Evolutionary conservation across 37 sponge, comb jelly and placozoan species (phyloP), one percentile per base, ranked within the genome.

Genomic region (Mnemiopsis leidyi): DNA sequence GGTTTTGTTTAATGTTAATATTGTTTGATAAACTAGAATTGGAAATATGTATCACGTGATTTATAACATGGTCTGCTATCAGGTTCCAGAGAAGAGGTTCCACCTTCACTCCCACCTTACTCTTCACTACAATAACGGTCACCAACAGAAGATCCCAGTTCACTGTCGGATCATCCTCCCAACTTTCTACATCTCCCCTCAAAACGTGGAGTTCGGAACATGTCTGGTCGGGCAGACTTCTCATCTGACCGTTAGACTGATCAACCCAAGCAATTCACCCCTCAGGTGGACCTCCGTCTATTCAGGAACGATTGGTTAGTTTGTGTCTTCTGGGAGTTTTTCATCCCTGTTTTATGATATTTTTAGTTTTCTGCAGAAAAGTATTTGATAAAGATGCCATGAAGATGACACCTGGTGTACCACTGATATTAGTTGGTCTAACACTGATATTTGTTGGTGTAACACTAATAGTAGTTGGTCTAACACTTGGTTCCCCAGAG

Each of bases 191-290:
- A 23, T 92, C 31, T 69, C 93, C 34, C 48, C 38, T 2, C 38
- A 69, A 32, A 73, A 5, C 1, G 39, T 92, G 38, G 69, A 69
- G n/a, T 92, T 92, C 28, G 93, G 93, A 5, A 92, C 39, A n/a
- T 92, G 93, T 71, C 40, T 92, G 0, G 93, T 92, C 1, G 93
- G 93, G n/a, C 93, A 92, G 76, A 92, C 90, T 3, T 85, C 90
- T 28, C 90, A 85, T 23, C 90, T 38, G 13, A 38, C 90, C n/a
- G 36, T 85, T 26, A 85, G 90, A 26, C 24, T 85, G 40, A 40
- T 85, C n/a, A 85, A 85, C 24, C 90, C 90, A 3, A 85, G 36
- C n/a, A 40, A 38, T 37, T 85, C 90, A 24, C 90, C 90, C 1
- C 24, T 85, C 48, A 18, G 29, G 90, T 85, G 90, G 90, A 85